These are phyloP conservation scores for Agriotes lineatus DNA, from an alignment of 2,888 invertebrate genomes.

Conservation along the genomic window DNA sequence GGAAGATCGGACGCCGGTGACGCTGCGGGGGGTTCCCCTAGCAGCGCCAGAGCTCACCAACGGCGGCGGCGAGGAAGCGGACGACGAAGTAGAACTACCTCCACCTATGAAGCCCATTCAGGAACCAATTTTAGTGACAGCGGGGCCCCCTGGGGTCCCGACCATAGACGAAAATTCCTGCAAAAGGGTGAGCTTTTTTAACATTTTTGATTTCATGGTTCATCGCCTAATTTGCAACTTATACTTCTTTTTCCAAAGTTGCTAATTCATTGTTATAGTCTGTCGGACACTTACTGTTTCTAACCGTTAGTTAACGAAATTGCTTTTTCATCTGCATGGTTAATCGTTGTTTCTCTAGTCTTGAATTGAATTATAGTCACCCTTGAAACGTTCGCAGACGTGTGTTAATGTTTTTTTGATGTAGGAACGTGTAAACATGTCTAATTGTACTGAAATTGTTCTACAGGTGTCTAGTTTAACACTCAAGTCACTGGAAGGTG, in stretches of 20 bases:
- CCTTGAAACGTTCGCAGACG: neutral
- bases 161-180: slow-evolving; percentile 70
- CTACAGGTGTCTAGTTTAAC: slow-evolving; percentile 78
- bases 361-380: neutral
- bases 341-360: neutral
- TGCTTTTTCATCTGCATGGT: neutral
- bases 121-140: slow-evolving; percentile 69
- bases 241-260: neutral
- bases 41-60: slow-evolving; percentile 64
- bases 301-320: neutral
- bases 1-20: slow-evolving; percentile 57
- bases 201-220: slow-evolving; percentile 36
- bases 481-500: slow-evolving; percentile 85
- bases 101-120: slow-evolving; percentile 97
- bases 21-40: slow-evolving; percentile 55
- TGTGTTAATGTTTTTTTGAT: neutral
- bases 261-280: slow-evolving; percentile 1
- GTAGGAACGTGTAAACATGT: neutral
- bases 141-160: slow-evolving; percentile 63
- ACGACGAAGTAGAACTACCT: slow-evolving; percentile 89
- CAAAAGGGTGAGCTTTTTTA: slow-evolving; percentile 69
- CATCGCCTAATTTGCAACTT: neutral
- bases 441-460: slow-evolving; percentile 28
- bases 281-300: neutral
- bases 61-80: slow-evolving; percentile 78